Conservation (phyloP, 2,113 vertebrate species). For the Aegotheles bennettii region DNA sequence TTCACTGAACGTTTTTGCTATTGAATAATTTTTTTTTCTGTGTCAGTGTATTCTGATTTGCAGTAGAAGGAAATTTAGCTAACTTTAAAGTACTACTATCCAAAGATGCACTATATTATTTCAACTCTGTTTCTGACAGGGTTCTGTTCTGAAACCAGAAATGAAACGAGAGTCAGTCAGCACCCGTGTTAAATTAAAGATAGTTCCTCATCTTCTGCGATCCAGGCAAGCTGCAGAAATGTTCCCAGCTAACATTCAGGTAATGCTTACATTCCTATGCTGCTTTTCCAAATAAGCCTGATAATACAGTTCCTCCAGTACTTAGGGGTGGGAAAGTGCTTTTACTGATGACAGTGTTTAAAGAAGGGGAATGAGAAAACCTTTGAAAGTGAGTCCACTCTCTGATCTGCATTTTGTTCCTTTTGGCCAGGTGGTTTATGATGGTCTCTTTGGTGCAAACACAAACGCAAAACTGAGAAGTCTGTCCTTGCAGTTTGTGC, state of each 20-base stretch:
- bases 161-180: constrained; percentile 95
- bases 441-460: constrained; percentile 94
- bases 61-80: background rate
- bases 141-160: constrained; percentile 88
- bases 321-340: background rate
- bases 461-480: constrained; percentile 95
- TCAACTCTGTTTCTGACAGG: constrained; percentile 70
- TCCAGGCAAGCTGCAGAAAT: constrained; percentile 93
- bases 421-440: constrained; percentile 88
- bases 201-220: constrained; percentile 92
- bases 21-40: background rate
- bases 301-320: background rate
- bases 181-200: constrained; percentile 96
- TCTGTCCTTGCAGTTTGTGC: constrained; percentile 94
- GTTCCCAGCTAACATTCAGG: constrained; percentile 97
- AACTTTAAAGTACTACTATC: background rate
- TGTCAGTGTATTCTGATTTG: background rate
- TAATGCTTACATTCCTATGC: constrained; percentile 28
- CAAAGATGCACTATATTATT: background rate
- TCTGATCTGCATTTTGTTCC: background rate
- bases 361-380: background rate
- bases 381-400: background rate
- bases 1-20: background rate
- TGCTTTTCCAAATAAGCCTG: background rate
- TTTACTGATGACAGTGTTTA: background rate